Conservation (phyloP, 2,113 vertebrate genomes). For the Callocephalon fimbriatum region DNA sequence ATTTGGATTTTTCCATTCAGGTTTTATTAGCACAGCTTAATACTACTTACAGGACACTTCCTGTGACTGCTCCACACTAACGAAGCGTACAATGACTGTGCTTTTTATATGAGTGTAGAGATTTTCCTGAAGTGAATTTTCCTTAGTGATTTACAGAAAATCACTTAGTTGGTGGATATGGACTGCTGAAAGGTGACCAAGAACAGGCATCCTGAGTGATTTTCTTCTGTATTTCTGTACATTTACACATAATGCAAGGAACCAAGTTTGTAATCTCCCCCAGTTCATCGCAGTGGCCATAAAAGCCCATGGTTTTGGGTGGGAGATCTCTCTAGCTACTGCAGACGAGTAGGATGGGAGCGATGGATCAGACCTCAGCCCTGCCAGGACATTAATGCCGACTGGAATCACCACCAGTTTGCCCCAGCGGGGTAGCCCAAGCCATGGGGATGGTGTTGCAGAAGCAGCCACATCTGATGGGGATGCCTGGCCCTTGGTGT, state of each 20-base stretch:
- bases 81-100: accelerated
- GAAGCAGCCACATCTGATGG: background rate
- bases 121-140: background rate
- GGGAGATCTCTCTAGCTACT: background rate
- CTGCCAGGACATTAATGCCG: background rate
- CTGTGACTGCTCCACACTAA: background rate
- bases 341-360: background rate
- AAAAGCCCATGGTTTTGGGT: background rate
- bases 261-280: background rate
- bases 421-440: accelerated
- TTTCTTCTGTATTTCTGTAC: background rate
- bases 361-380: background rate
- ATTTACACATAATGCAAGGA: background rate
- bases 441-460: background rate
- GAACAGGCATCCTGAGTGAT: background rate
- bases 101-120: background rate
- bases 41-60: background rate
- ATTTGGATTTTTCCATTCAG: background rate
- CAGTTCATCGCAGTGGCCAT: accelerated
- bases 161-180: background rate
- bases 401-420: background rate
- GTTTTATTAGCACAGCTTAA: background rate
- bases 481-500: background rate
- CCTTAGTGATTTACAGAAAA: background rate
- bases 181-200: background rate